These are phyloP conservation scores for Nixonia krombeini DNA, from an alignment of 1,140 invertebrate genomes.

Conservation along the genomic window DNA sequence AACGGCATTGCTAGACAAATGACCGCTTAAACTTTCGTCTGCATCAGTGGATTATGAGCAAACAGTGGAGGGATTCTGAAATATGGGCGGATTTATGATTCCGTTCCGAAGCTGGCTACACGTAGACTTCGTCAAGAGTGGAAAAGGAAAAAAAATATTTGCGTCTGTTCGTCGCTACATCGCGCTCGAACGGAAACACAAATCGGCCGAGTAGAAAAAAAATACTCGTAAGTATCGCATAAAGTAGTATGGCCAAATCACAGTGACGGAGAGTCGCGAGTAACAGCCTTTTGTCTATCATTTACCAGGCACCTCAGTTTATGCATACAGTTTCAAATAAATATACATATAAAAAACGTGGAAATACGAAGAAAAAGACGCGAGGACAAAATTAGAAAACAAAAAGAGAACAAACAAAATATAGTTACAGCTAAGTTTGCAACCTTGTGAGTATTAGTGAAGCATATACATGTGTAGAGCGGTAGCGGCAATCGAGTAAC, in stretches of 20 bases:
- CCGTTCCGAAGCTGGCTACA: constrained; percentile 34
- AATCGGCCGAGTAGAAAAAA: constrained; percentile 26
- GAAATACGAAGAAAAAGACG: constrained; percentile 15
- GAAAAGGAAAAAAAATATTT: too few relatives aligned
- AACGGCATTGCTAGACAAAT: not conserved
- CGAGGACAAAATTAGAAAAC: too few relatives aligned
- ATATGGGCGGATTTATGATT: constrained; percentile 30
- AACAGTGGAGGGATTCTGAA: constrained; percentile 40
- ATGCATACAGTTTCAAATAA: constrained; percentile 44
- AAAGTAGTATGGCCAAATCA: constrained; percentile 55
- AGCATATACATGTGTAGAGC: constrained; percentile 53
- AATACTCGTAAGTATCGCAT: constrained; percentile 31
- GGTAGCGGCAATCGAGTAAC: constrained; percentile 44
- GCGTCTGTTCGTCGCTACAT: too few relatives aligned
- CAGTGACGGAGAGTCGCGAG: constrained; percentile 53
- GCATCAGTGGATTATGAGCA: constrained; percentile 31
- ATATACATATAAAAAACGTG: constrained; percentile 26
- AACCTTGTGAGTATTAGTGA: constrained; percentile 52
- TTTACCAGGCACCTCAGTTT: constrained; percentile 50
- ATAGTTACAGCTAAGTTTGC: constrained; percentile 22
- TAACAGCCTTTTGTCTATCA: constrained; percentile 51
- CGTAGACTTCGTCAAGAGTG: too few relatives aligned
- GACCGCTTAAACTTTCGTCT: not conserved
- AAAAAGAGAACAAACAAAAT: constrained; percentile 27
- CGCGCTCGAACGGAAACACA: constrained; percentile 34